These are phyloP conservation scores for Pollachius pollachius DNA, from an alignment of 2,113 vertebrate genomes.

Conservation along the genomic window DNA sequence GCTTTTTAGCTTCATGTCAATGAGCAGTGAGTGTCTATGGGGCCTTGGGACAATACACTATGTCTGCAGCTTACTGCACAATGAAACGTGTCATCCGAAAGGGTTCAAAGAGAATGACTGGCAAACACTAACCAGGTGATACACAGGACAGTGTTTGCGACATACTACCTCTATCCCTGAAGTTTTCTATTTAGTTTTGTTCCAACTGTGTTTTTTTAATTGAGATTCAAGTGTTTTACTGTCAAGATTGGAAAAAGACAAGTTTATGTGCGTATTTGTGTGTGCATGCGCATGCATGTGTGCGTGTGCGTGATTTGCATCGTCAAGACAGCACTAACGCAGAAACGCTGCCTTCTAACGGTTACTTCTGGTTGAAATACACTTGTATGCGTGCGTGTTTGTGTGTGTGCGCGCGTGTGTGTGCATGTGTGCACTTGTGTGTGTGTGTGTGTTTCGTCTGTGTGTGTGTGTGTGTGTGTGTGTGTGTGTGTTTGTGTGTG, in stretches of 20 bases:
- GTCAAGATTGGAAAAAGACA: no score
- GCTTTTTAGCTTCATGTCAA: no score
- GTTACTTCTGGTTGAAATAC: no score
- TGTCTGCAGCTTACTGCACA: slow-evolving; percentile 48
- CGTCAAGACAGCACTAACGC: no score
- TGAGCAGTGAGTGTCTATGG: no score
- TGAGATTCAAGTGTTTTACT: neutral
- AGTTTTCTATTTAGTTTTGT: neutral
- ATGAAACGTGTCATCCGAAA: slow-evolving; percentile 39
- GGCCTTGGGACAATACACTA: slow-evolving; percentile 3
- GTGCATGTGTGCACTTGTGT: no score
- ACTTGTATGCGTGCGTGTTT: no score
- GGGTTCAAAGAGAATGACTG: slow-evolving; percentile 9
- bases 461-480: no score
- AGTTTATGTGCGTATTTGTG: neutral
- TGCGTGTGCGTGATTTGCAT: neutral
- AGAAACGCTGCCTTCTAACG: no score
- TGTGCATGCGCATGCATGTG: neutral
- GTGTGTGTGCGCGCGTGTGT: no score
- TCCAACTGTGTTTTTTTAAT: neutral
- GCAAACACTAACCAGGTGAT: slow-evolving; percentile 35
- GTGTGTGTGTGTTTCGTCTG: no score
- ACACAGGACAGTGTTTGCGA: slow-evolving; percentile 1
- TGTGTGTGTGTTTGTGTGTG: no score
- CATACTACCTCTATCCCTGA: neutral